Percentiles rank a stretch among this genome's conserved stretches.
Conservation (phyloP, 2,888 invertebrate genomes). For the Opisthograptis luteolata region DNA sequence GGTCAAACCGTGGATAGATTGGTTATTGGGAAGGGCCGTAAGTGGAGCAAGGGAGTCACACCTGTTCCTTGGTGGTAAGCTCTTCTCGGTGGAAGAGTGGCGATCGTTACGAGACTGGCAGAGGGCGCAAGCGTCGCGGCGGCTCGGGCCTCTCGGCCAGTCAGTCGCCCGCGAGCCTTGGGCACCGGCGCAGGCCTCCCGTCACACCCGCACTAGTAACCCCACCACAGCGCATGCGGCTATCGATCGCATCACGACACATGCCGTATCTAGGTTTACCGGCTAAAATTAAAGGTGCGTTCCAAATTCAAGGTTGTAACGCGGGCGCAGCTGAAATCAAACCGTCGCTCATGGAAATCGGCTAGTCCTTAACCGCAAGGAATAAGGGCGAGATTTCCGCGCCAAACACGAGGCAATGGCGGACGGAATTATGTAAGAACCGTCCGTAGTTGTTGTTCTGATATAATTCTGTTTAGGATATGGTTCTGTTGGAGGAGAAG, state of each 20-base stretch:
- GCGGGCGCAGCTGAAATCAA: constrained; percentile 79
- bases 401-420: constrained; percentile 65
- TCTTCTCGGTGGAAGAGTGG: constrained; percentile 14
- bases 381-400: constrained; percentile 68
- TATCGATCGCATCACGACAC: constrained; percentile 64
- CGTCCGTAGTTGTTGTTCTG: constrained; percentile 58
- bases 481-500: constrained; percentile 23
- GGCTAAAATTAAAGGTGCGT: constrained; percentile 84
- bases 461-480: constrained; percentile 54
- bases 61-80: constrained; percentile 38
- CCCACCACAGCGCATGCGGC: constrained; percentile 74
- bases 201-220: constrained; percentile 44
- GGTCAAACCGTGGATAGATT: too few relatives aligned
- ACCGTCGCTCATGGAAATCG: constrained; percentile 70
- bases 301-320: constrained; percentile 80
- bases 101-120: constrained; percentile 51
- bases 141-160: constrained; percentile 41
- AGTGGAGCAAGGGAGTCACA: constrained; percentile 34
- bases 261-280: constrained; percentile 80
- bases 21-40: too few relatives aligned
- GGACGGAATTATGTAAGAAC: constrained; percentile 79
- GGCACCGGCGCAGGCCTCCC: constrained; percentile 52
- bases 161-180: constrained; percentile 61
- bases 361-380: constrained; percentile 20
- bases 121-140: constrained; percentile 45